phyloP scores from a whole-genome alignment of 2,113 vertebrate genomes.

The Phrynosoma blainvillii region DNA sequence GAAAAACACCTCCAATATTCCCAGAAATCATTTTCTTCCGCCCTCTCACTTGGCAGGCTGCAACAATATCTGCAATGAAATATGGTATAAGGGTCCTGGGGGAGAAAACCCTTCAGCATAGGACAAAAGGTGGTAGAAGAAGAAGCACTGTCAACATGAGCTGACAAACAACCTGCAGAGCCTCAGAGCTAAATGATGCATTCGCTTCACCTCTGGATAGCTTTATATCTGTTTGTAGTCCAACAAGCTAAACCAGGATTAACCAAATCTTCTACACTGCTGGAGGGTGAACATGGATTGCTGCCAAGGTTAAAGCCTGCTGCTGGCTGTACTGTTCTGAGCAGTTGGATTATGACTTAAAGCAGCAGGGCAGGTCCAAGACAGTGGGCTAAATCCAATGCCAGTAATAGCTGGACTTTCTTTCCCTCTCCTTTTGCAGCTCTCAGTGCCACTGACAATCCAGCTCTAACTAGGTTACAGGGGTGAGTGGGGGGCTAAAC shows the following conservation, averaged over 20 bases:
- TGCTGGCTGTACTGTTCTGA: neutral
- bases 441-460: neutral
- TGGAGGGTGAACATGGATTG: slow-evolving; percentile 1
- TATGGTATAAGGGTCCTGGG: neutral
- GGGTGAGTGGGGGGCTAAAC: no score
- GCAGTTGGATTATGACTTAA: neutral
- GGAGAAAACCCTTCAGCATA: neutral
- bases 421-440: neutral
- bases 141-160: neutral
- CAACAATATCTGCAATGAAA: slow-evolving; percentile 4
- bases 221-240: neutral
- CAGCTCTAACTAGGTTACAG: no score
- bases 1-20: neutral
- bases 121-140: neutral
- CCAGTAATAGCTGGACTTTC: no score
- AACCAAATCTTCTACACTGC: slow-evolving; percentile 16
- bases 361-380: neutral
- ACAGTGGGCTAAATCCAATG: no score
- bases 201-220: neutral
- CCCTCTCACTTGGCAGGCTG: slow-evolving; percentile 2
- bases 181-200: neutral
- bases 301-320: neutral
- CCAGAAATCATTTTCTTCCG: slow-evolving; percentile 8
- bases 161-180: neutral
- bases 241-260: neutral